Conservation (phyloP, 2,888 invertebrate species). For the Xestoiulus laeticollis region DNA sequence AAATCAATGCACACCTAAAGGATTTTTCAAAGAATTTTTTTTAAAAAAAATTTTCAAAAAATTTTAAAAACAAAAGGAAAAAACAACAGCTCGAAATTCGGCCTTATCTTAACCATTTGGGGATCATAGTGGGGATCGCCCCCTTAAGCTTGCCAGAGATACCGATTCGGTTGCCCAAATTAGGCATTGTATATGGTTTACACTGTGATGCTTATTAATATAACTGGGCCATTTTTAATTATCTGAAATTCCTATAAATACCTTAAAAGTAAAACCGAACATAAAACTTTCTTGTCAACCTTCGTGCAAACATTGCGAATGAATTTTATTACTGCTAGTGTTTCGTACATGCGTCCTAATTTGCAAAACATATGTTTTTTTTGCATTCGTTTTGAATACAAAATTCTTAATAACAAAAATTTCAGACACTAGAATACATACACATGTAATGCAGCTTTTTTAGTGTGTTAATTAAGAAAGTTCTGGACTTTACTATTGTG, state of each 20-base stretch:
- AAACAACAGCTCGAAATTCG: too few species aligned
- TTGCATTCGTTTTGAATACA: neutral
- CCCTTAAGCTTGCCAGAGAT: neutral
- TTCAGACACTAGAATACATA: neutral
- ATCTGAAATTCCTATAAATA: neutral
- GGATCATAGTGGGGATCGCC: too few species aligned
- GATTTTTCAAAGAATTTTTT: too few species aligned
- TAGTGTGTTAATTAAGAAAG: neutral
- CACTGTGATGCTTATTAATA: neutral
- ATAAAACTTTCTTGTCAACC: neutral
- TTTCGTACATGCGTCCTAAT: neutral
- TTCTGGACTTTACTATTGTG: neutral
- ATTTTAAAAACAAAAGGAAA: too few species aligned
- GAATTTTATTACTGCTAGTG: neutral
- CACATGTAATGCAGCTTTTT: neutral
- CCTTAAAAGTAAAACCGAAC: neutral
- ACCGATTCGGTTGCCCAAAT: neutral
- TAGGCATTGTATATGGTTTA: neutral
- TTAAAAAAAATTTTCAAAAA: too few species aligned
- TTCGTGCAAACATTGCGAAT: neutral
- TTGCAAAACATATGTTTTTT: neutral
- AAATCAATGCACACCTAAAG: too few species aligned
- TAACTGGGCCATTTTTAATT: constrained; percentile 1
- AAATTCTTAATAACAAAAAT: neutral
- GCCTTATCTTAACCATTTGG: too few species aligned